phyloP scores from a whole-genome alignment of 2,113 vertebrate genomes.

The Tricholaema leucomelas region DNA sequence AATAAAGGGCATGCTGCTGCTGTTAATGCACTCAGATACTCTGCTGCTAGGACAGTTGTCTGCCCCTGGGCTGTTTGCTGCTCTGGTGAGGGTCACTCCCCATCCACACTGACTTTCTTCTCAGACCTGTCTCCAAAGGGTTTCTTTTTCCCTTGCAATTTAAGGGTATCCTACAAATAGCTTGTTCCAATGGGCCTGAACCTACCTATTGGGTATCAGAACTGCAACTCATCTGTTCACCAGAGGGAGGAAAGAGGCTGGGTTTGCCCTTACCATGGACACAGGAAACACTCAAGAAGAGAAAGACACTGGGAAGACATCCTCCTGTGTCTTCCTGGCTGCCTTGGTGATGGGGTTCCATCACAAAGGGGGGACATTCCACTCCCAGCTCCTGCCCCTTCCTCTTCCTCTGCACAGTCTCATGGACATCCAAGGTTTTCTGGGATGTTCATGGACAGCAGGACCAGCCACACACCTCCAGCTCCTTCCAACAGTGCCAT shows the following conservation, averaged over 20 bases:
- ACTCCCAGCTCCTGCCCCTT: not conserved
- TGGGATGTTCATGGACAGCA: not conserved
- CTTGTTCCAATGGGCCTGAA: not conserved
- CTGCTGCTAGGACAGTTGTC: not conserved
- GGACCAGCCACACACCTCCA: too few relatives aligned
- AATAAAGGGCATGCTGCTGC: not conserved
- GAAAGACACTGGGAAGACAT: not conserved
- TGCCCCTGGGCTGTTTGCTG: not conserved
- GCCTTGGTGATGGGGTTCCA: not conserved
- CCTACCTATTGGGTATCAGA: not conserved
- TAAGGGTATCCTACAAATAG: not conserved
- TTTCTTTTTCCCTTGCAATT: not conserved
- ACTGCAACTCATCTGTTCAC: not conserved
- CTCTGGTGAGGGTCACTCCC: not conserved
- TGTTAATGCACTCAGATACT: not conserved
- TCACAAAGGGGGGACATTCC: not conserved
- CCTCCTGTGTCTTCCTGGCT: accelerated
- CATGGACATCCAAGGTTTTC: not conserved
- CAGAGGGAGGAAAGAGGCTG: not conserved
- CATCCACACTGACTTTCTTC: not conserved
- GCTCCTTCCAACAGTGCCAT: too few relatives aligned
- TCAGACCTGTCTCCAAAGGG: not conserved
- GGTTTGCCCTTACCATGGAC: not conserved
- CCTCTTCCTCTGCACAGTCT: not conserved
- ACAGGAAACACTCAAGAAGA: not conserved